Conservation (phyloP, 2,888 invertebrate species). For the Lacanobia oleracea region DNA sequence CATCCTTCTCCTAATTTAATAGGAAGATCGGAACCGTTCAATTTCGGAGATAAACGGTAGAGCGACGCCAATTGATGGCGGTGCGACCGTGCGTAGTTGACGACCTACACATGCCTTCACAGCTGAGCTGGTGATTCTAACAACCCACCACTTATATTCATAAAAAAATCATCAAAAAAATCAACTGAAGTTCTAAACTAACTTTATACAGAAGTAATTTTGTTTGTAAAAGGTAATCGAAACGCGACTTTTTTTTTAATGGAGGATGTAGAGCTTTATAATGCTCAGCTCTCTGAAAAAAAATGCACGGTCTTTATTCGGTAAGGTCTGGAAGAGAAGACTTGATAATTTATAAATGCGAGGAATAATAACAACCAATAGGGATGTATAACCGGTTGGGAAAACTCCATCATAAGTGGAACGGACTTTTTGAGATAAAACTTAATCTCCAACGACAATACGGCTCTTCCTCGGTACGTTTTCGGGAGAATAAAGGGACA, state of each 20-base stretch:
- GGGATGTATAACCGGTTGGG: background rate
- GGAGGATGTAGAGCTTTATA: too few relatives aligned
- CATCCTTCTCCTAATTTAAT: slow-evolving; percentile 58
- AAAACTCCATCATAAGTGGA: slow-evolving; percentile 21
- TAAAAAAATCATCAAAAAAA: too few relatives aligned
- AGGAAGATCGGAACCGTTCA: slow-evolving; percentile 53
- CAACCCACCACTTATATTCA: background rate
- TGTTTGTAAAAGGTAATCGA: background rate
- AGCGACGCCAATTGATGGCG: slow-evolving; percentile 18
- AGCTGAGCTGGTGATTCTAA: slow-evolving; percentile 13
- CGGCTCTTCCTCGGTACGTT: slow-evolving; percentile 8
- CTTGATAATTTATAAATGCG: too few relatives aligned
- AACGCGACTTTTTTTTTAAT: too few relatives aligned
- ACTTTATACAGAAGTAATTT: too few relatives aligned
- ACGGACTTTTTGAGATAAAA: slow-evolving; percentile 29
- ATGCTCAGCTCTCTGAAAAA: too few relatives aligned
- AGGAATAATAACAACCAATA: too few relatives aligned
- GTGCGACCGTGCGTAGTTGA: slow-evolving; percentile 29
- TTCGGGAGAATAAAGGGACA: slow-evolving; percentile 26
- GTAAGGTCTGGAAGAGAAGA: too few relatives aligned
- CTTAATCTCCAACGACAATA: slow-evolving; percentile 39
- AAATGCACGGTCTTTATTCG: too few relatives aligned
- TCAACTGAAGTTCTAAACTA: too few relatives aligned
- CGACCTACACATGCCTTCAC: background rate
- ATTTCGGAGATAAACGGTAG: slow-evolving; percentile 47